phyloP scores from a whole-genome alignment of 2,888 invertebrate species.

The Troilus luridus region DNA sequence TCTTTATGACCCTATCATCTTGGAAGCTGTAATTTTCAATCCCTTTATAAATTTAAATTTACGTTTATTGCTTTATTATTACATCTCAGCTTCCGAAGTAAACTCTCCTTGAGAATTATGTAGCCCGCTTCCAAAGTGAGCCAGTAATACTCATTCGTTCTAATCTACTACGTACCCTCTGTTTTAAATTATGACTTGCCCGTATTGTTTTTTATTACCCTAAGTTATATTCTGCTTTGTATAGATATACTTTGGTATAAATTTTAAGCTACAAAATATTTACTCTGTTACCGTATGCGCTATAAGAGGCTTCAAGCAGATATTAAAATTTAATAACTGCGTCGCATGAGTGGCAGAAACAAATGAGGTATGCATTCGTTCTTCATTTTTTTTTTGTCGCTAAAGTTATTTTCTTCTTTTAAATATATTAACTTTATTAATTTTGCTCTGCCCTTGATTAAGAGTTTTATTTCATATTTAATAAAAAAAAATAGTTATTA shows the following conservation, averaged over 20 bases:
- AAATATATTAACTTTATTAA: no score
- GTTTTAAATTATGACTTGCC: not conserved
- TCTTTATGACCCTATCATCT: not conserved
- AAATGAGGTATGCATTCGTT: no score
- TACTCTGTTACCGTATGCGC: not conserved
- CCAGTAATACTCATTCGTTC: not conserved
- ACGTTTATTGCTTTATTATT: slow-evolving; percentile 9
- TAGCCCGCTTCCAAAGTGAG: not conserved
- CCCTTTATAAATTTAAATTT: not conserved
- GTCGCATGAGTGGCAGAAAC: no score
- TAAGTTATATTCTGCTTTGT: not conserved
- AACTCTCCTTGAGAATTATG: not conserved
- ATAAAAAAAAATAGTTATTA: no score
- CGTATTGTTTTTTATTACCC: not conserved
- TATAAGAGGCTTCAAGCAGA: not conserved
- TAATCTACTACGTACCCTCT: not conserved
- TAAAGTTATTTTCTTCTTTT: no score
- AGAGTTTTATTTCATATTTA: no score
- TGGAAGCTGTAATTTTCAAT: not conserved
- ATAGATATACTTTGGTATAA: not conserved
- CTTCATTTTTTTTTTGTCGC: no score
- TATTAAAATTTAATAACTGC: no score
- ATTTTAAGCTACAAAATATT: not conserved
- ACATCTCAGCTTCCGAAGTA: not conserved
- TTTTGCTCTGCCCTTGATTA: no score